These are phyloP conservation scores for Drosophila kohkoa DNA, from an alignment of 1,140 invertebrate genomes.

Conservation along the genomic window DNA sequence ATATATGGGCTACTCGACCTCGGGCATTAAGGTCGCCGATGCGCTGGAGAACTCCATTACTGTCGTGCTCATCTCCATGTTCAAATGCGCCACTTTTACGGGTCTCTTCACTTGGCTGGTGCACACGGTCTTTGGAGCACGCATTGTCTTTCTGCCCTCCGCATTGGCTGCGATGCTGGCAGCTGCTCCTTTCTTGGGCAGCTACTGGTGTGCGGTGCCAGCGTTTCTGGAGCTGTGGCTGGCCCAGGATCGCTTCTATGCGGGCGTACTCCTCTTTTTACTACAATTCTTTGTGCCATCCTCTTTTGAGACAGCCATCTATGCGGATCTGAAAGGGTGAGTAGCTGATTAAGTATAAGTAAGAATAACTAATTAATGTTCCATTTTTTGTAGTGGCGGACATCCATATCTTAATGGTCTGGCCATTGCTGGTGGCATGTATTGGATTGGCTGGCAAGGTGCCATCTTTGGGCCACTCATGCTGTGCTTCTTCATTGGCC, in stretches of 20 bases:
- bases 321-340: slow-evolving; percentile 98
- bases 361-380: neutral
- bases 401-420: slow-evolving; percentile 99
- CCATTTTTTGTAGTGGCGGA: slow-evolving; percentile 89
- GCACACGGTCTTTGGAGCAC: slow-evolving; percentile 97
- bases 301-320: slow-evolving; percentile 97
- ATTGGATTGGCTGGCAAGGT: slow-evolving; percentile 98
- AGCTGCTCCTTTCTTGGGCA: slow-evolving; percentile 96
- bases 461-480: slow-evolving; percentile 98
- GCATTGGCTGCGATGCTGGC: slow-evolving; percentile 96
- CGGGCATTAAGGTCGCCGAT: slow-evolving; percentile 90
- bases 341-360: slow-evolving; percentile 40
- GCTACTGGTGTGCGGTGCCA: slow-evolving; percentile 97
- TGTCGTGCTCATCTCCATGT: slow-evolving; percentile 95
- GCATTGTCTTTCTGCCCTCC: slow-evolving; percentile 97
- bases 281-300: slow-evolving; percentile 95
- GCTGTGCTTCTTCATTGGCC: slow-evolving; percentile 88
- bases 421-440: slow-evolving; percentile 98
- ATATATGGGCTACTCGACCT: slow-evolving; percentile 92
- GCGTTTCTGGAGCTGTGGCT: slow-evolving; percentile 97
- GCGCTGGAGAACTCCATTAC: slow-evolving; percentile 89
- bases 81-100: slow-evolving; percentile 99
- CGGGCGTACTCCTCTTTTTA: slow-evolving; percentile 91
- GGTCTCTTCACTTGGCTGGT: slow-evolving; percentile 99
- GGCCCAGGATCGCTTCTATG: slow-evolving; percentile 91